Evolutionary conservation across 2,113 vertebrate genomes (phyloP).

Genomic region (Hymenochirus boettgeri): DNA sequence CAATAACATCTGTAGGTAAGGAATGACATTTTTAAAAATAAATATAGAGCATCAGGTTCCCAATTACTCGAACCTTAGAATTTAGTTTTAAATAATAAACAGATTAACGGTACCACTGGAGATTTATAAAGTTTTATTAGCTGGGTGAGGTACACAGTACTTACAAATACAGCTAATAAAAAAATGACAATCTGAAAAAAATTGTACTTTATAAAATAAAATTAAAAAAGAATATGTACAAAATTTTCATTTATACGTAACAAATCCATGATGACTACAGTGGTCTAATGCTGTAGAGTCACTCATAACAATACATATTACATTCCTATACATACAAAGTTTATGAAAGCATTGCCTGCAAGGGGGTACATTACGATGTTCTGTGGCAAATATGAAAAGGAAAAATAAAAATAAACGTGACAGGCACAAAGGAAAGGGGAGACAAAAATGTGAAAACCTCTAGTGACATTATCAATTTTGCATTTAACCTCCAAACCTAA

Average conservation of each 20-base stretch:
- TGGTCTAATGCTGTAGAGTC: conserved; percentile 26
- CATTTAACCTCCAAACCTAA: no score
- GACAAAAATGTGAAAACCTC: no score
- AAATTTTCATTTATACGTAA: conserved; percentile 44
- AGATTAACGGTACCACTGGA: no score
- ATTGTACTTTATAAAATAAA: conserved; percentile 58
- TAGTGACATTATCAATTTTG: background rate
- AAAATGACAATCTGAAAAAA: conserved; percentile 63
- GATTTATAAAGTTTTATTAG: conserved; percentile 61
- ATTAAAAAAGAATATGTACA: conserved; percentile 61
- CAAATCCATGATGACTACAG: conserved; percentile 39
- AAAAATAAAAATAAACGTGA: no score
- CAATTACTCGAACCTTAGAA: no score
- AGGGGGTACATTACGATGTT: background rate
- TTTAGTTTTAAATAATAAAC: no score
- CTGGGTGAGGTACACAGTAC: conserved; percentile 65
- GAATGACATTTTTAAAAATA: no score
- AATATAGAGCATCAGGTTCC: no score
- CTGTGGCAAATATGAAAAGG: background rate
- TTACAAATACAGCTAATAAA: conserved; percentile 68
- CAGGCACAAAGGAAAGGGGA: background rate
- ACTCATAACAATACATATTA: conserved; percentile 19
- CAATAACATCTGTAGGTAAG: no score
- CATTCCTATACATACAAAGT: conserved; percentile 47
- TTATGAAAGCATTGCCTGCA: conserved; percentile 2